These are phyloP conservation scores for Ips typographus DNA, from an alignment of 1,140 invertebrate species.

Conservation along the genomic window DNA sequence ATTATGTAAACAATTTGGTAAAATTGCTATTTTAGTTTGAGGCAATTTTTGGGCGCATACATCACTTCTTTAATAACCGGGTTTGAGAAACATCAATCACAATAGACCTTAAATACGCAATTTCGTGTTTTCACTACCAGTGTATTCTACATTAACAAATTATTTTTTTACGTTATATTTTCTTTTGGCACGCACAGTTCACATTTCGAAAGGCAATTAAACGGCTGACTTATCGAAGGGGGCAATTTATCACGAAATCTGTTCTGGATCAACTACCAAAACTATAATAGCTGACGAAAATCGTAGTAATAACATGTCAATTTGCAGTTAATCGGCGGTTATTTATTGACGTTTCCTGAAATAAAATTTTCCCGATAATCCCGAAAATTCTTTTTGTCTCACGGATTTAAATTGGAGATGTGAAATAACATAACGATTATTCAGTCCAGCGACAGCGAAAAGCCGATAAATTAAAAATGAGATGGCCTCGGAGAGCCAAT, in stretches of 20 bases:
- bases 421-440: background rate
- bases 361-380: constrained; percentile 7
- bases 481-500: constrained; percentile 8
- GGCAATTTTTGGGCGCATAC: background rate
- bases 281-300: background rate
- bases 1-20: background rate
- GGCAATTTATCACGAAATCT: background rate
- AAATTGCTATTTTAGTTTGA: constrained; percentile 2
- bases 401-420: background rate
- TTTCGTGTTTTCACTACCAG: constrained; percentile 7
- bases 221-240: background rate
- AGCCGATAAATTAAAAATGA: constrained; percentile 17
- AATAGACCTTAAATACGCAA: constrained; percentile 1
- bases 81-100: constrained; percentile 2
- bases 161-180: constrained; percentile 10
- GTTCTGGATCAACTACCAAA: background rate
- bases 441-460: background rate
- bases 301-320: background rate
- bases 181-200: constrained; percentile 7
- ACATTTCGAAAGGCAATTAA: constrained; percentile 13
- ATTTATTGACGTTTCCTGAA: background rate
- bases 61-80: background rate
- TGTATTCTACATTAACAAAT: constrained; percentile 3
- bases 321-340: background rate
- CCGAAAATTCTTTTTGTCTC: background rate